phyloP scores from a whole-genome alignment of 2,888 invertebrate species.

The Rhyacophila evoluta region DNA sequence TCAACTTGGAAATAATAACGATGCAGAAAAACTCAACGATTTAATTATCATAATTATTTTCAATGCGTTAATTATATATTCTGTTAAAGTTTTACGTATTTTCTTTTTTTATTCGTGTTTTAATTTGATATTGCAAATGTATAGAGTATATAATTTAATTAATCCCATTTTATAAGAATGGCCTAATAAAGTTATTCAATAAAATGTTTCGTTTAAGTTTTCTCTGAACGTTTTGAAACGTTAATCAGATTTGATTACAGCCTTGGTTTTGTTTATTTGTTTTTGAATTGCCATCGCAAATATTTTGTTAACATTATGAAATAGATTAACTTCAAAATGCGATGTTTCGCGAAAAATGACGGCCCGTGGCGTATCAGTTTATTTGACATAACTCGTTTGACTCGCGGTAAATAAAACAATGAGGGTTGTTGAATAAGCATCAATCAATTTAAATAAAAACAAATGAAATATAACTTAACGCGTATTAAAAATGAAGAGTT shows the following conservation, averaged over 20 bases:
- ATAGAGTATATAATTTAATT: not conserved
- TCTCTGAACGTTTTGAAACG: not conserved
- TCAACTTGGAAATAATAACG: too few relatives aligned
- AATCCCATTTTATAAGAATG: not conserved
- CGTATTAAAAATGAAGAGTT: not conserved
- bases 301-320: not conserved
- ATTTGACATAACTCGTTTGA: conserved; percentile 15
- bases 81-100: too few relatives aligned
- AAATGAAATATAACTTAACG: too few relatives aligned
- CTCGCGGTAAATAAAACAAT: not conserved
- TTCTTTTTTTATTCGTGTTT: too few relatives aligned
- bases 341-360: conserved; percentile 7
- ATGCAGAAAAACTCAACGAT: too few relatives aligned
- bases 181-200: conserved; percentile 2
- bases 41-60: too few relatives aligned
- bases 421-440: too few relatives aligned
- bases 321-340: conserved; percentile 15
- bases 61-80: too few relatives aligned
- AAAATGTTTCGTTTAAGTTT: not conserved
- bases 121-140: too few relatives aligned
- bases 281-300: conserved; percentile 16
- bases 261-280: conserved; percentile 3
- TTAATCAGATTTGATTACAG: not conserved
- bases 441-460: too few relatives aligned
- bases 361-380: not conserved